phyloP scores from a whole-genome alignment of 1,140 invertebrate genomes.

The Nephotettix cincticeps region DNA sequence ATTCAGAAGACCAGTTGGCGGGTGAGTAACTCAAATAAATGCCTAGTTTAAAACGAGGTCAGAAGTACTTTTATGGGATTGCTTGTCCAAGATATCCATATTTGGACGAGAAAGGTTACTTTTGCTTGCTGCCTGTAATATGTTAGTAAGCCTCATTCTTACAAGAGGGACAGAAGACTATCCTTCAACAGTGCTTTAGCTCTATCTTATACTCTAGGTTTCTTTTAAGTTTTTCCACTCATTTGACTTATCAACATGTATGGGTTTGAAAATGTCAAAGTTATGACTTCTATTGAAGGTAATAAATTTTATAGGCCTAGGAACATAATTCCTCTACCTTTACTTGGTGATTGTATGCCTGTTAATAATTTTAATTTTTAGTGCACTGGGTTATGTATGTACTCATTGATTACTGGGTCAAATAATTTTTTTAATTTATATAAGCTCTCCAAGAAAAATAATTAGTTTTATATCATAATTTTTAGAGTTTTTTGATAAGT shows the following conservation, averaged over 20 bases:
- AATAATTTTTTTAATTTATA: too few relatives aligned
- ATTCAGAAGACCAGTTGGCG: conserved; percentile 85
- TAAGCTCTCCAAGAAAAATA: too few relatives aligned
- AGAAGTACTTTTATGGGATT: conserved; percentile 41
- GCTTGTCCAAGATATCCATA: conserved; percentile 43
- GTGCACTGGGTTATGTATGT: too few relatives aligned
- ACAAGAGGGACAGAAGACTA: not conserved
- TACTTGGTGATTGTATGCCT: too few relatives aligned
- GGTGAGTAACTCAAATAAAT: conserved; percentile 62
- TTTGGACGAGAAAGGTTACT: conserved; percentile 43
- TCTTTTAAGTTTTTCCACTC: conserved; percentile 3
- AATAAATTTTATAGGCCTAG: too few relatives aligned
- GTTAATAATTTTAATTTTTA: too few relatives aligned
- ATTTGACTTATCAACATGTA: conserved; percentile 46
- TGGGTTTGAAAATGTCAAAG: conserved; percentile 53
- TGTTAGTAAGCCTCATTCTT: conserved; percentile 47
- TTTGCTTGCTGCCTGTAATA: conserved; percentile 45
- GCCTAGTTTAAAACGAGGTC: conserved; percentile 42
- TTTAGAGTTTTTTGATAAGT: too few relatives aligned
- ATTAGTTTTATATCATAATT: too few relatives aligned
- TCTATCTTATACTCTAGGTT: conserved; percentile 9
- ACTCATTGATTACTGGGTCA: too few relatives aligned
- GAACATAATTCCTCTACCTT: too few relatives aligned
- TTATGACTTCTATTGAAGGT: conserved; percentile 58
- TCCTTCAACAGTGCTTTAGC: too few relatives aligned